A percentile compares a stretch with the other conserved stretches of the same genome.
Evolutionary conservation across 2,888 invertebrate genomes (phyloP).

Genomic region (Xylocampa areola): DNA sequence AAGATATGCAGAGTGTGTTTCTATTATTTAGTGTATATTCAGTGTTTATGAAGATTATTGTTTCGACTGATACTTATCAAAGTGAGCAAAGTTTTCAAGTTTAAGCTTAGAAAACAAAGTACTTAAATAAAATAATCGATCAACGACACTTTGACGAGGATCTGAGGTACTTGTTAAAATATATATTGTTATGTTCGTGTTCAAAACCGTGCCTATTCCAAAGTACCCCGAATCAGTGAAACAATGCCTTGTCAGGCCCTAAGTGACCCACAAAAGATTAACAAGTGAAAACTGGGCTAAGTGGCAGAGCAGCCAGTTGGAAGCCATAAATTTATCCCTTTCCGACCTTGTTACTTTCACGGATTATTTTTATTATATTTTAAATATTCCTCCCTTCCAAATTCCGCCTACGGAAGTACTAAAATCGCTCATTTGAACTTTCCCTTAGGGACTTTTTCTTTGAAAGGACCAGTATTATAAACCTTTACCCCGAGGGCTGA

Average conservation of each 20-base stretch:
- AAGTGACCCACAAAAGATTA: constrained; percentile 62
- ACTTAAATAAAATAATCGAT: too few relatives aligned
- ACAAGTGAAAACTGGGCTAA: constrained; percentile 58
- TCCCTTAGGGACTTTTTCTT: constrained; percentile 41
- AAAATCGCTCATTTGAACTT: constrained; percentile 51
- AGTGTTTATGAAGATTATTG: neutral
- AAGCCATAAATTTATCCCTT: constrained; percentile 65
- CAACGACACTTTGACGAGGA: too few relatives aligned
- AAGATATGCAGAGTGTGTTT: neutral
- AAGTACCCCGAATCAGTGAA: constrained; percentile 31
- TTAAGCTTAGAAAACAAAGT: too few relatives aligned
- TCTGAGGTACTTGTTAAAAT: too few relatives aligned
- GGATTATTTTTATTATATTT: constrained; percentile 59
- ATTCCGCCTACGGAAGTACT: constrained; percentile 28
- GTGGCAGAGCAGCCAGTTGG: constrained; percentile 60
- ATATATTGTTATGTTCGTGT: too few relatives aligned
- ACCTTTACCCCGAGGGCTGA: constrained; percentile 41
- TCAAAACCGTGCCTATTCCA: constrained; percentile 15
- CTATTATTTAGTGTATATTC: constrained; percentile 3
- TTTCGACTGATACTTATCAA: too few relatives aligned
- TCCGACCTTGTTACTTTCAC: constrained; percentile 51
- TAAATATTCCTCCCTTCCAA: constrained; percentile 38
- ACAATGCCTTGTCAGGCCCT: constrained; percentile 27
- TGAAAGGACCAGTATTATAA: constrained; percentile 32
- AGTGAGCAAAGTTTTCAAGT: too few relatives aligned